Base-by-base conservation (phyloP, 2,888 invertebrate species). In the Chymomyza caudatula region DNA sequence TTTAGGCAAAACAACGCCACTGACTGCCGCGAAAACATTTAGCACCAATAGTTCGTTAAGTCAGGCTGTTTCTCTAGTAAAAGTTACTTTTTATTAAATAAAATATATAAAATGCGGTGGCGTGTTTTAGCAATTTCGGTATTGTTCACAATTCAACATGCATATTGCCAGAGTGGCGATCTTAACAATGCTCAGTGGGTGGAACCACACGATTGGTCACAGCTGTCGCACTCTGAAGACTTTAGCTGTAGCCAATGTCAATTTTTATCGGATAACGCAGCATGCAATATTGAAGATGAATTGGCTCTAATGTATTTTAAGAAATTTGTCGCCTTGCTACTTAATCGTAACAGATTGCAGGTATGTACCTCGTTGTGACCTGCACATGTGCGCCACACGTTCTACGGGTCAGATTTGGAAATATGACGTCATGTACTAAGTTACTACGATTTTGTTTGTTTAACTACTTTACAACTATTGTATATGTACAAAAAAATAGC, bases 261-360 rank as follows among this genome's bases (percentile, higher is more conserved):
- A 4, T 25, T 20, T 13, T 17, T 11, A 17, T 20, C 53, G 4
- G 65, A 60, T 0, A 65, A 5, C 4, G 51, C 1, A 17, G 19
- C 65, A 25, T 63, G 61, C 6, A 51, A 44, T 17, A 51, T 65
- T 2, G 80, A 79, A 47, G 81, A 89, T 60, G 70, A 65, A 20
- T 69, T 85, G 4, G 78, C 88, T 2, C 68, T 88, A 1, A 71
- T 71, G 5, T 88, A 88, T 63, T 88, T 83, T 49, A 88, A 77
- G 65, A 88, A 87, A 59, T 86, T 88, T 52, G 73, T 83, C n/a
- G 74, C 67, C n/a, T 61, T 60, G 13, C 58, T 88, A 52, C 88
- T 88, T 29, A 73, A 73, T 49, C 76, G 78, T 1, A 73, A 86
- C 2, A 63, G 63, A 17, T 60, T 88, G 4, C 67, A 74, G 74